Evolutionary conservation across 2,888 invertebrate species (phyloP).

Genomic region (Andrena bicolor): DNA sequence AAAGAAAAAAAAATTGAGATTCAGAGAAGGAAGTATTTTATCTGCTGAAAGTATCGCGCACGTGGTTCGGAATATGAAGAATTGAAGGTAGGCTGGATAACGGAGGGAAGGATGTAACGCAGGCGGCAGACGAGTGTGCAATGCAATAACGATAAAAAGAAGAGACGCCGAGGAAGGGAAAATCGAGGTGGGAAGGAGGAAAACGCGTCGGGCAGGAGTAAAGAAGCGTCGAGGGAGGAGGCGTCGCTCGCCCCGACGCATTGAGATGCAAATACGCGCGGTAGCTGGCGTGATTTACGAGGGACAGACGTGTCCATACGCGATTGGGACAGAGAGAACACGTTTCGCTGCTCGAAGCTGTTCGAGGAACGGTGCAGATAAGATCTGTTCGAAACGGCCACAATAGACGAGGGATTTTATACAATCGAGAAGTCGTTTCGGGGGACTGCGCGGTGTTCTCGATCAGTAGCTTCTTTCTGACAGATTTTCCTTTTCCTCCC

Average conservation of each 20-base stretch:
- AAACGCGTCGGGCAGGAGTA: constrained; percentile 17
- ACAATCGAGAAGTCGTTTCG: constrained; percentile 47
- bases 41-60: no score
- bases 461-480: constrained; percentile 41
- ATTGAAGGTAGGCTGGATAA: neutral
- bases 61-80: neutral
- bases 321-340: constrained; percentile 51
- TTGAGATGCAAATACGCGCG: constrained; percentile 77
- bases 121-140: constrained; percentile 7
- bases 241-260: constrained; percentile 63
- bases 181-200: constrained; percentile 15
- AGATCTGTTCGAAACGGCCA: constrained; percentile 65
- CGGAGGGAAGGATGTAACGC: neutral
- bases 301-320: constrained; percentile 68
- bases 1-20: no score
- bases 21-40: no score
- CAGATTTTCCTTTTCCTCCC: neutral
- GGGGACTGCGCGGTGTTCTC: constrained; percentile 48
- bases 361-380: constrained; percentile 62
- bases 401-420: constrained; percentile 63
- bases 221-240: constrained; percentile 38
- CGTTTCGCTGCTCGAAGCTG: constrained; percentile 56
- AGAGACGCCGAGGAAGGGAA: neutral
- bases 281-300: constrained; percentile 76
- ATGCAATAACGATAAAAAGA: neutral